phyloP scores from a whole-genome alignment of 2,888 invertebrate genomes.

The Drosophila mayaguana region DNA sequence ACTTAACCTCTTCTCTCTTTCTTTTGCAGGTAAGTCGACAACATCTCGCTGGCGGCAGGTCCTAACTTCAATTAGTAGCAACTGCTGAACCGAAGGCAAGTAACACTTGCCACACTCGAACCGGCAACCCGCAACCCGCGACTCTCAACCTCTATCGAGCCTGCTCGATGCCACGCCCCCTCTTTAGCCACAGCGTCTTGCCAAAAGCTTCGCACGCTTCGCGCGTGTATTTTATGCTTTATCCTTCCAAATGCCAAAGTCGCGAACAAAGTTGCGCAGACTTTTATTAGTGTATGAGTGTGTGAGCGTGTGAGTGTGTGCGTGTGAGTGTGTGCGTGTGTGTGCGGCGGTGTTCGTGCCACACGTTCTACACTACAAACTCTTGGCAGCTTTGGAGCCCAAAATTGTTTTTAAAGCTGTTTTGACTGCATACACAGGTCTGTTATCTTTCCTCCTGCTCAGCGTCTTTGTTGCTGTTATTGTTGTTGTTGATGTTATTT shows the following conservation, averaged over 20 bases:
- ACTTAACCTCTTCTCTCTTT: constrained; percentile 16
- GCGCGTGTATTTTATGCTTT: constrained; percentile 62
- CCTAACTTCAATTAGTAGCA: constrained; percentile 80
- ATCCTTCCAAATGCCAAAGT: constrained; percentile 41
- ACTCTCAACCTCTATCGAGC: not conserved
- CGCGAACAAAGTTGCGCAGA: constrained; percentile 30
- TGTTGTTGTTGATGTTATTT: constrained; percentile 2
- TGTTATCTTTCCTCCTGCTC: constrained; percentile 10
- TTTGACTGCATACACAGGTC: constrained; percentile 32
- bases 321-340: not conserved
- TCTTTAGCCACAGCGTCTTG: constrained; percentile 6
- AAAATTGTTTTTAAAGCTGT: constrained; percentile 71
- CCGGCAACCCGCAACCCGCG: not conserved
- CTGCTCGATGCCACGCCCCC: not conserved
- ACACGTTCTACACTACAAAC: constrained; percentile 44
- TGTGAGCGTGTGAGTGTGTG: not conserved
- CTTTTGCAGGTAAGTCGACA: constrained; percentile 67
- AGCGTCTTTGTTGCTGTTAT: not conserved
- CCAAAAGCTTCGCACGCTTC: constrained; percentile 55
- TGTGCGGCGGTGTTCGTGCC: not conserved
- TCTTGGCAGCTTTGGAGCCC: constrained; percentile 51
- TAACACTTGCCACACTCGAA: constrained; percentile 29
- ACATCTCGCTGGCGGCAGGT: constrained; percentile 40
- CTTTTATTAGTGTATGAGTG: constrained; percentile 2
- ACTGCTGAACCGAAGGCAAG: constrained; percentile 62